Evolutionary conservation across 2,888 invertebrate genomes (phyloP), one percentile per base, ranked within the genome.

Genomic region (Epistrophella euchroma): DNA sequence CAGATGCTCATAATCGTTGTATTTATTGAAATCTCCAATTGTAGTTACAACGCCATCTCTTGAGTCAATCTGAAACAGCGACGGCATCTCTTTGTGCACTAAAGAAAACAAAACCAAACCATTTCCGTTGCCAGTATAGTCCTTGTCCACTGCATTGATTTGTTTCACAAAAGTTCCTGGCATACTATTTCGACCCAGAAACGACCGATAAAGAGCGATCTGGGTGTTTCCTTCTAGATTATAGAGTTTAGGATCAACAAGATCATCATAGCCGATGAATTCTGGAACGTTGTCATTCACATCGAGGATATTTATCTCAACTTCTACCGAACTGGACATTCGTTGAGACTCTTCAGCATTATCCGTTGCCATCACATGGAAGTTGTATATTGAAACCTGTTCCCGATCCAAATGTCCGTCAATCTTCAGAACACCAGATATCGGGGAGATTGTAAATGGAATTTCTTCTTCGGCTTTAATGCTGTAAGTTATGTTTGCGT

Each of bases 81-180:
- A 92, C 47, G 94, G 93, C 89, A 95, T 94, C 86, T 94, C 95
- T 86, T 94, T 94, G 82, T 96, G 95, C 0, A 95, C 94, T 56
- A 97, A 93, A 88, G 96, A 96, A 88, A 96, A 97, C 0, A 97
- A 92, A 3, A 97, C 95, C 55, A 97, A 92, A 0, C 97, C 97
- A 90, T 97, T 97, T n/a, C 97, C 97, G 90, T 97, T 97, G 1
- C 96, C 96, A 55, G 95, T 92, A 88, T 96, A 97, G 91, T 98
- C 97, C 15, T 96, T 95, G 92, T 98, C 97, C 88, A 97, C 97
- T 0, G 97, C 97, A 84, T 94, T 95, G 2, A 97, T 95, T 91
- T 95, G 95, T 0, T 95, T 95, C 0, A 97, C 95, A 56, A 95
- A 93, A 47, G 95, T 95, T 11, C 97, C 97, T 0, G 96, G 93